phyloP scores from a whole-genome alignment of 2,888 invertebrate genomes.

The Eilema depressum region DNA sequence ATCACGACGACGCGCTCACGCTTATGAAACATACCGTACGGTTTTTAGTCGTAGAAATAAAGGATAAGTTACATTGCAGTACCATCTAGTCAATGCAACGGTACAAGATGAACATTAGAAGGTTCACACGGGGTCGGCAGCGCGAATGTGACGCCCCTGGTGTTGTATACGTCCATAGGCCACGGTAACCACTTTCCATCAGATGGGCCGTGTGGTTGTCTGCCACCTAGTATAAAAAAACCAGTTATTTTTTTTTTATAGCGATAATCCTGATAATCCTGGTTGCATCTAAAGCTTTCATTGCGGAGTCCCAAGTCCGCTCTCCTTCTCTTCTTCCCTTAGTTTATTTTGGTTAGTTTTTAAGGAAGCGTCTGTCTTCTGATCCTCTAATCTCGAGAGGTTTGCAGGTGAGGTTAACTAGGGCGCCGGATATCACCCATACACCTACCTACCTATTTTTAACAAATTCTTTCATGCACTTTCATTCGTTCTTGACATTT shows the following conservation, averaged over 20 bases:
- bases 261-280: neutral
- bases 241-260: neutral
- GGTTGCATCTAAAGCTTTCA: neutral
- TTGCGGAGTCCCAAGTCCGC: too few species aligned
- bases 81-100: slow-evolving; percentile 3
- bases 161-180: too few species aligned
- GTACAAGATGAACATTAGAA: too few species aligned
- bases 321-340: neutral
- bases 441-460: too few species aligned
- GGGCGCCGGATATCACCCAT: neutral
- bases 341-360: too few species aligned
- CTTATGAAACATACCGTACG: slow-evolving; percentile 50
- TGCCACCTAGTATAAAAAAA: too few species aligned
- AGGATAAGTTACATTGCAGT: slow-evolving; percentile 13
- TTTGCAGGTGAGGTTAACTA: neutral
- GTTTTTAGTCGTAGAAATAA: slow-evolving; percentile 9
- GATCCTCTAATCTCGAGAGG: neutral
- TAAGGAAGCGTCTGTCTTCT: too few species aligned
- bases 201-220: too few species aligned
- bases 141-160: too few species aligned
- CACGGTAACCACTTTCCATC: too few species aligned
- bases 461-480: neutral
- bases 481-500: too few species aligned
- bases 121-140: too few species aligned
- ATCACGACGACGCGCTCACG: slow-evolving; percentile 60